Base-by-base conservation (phyloP, 2,113 vertebrate genomes). In the Recurvirostra avosetta region DNA sequence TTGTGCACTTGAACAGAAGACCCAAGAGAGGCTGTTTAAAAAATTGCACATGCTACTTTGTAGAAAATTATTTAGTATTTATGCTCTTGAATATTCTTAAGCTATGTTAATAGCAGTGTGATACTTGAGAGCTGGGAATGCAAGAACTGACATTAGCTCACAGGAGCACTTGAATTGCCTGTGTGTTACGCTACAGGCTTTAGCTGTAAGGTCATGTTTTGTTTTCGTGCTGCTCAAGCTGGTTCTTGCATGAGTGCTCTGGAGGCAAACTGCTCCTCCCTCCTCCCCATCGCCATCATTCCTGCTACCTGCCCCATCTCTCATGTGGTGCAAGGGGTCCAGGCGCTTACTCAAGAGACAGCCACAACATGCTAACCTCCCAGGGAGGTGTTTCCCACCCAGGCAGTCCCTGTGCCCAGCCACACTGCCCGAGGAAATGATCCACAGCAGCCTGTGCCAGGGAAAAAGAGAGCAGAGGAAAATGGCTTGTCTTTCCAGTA, bases 391-490 rank as follows among this genome's bases (percentile, higher is more conserved):
- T 9, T 58, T 63, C 38, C 27, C 38, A n/a, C 34, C 21, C 2
- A 6, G 41, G 32, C 34, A 87, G 32, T 11, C n/a, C 26, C 55
- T 0, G 0, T 47, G 50, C 27, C 65, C 50, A 38, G 26, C 61
- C 9, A 0, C 21, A 9, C 32, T 38, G 30, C 52, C 16, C 2
- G 4, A 53, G 9, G 29, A 62, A 86, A 11, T 6, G 11, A 40
- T 22, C 59, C 62, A 47, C 34, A 73, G 59, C 71, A 53, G 67
- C 21, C 23, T 22, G 5, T 3, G 1, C 13, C 23, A 29, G 47
- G 32, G 34, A 41, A 41, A 34, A 50, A 47, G n/a, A 63, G 29
- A 49, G 25, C 55, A 82, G 58, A 38, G 59, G 52, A 16, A 82
- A 59, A 50, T 0, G 1, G 8, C 2, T 8, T 21, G 15, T 45